Conservation (phyloP, 2,888 invertebrate genomes). For the Labia minor region DNA sequence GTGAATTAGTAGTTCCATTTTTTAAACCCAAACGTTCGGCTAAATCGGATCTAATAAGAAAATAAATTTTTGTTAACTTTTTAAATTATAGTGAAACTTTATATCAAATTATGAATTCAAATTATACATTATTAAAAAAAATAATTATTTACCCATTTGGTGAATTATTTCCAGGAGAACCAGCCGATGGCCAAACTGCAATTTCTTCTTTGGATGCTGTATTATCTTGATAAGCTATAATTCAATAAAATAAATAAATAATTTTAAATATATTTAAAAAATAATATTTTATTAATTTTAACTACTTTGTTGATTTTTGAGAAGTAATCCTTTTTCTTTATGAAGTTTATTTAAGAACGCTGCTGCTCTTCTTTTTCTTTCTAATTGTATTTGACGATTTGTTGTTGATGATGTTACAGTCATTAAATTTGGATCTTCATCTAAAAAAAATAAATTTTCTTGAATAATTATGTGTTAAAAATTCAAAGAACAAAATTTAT, state of each 20-base stretch:
- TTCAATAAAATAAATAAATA: background rate
- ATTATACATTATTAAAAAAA: no score
- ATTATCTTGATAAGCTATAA: background rate
- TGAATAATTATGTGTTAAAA: no score
- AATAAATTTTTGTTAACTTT: background rate
- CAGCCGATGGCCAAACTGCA: background rate
- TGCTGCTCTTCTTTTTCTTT: conserved; percentile 68
- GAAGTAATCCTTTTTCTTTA: background rate
- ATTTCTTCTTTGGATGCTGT: background rate
- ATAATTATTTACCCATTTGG: background rate
- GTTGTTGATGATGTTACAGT: conserved; percentile 27
- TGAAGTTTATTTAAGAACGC: conserved; percentile 54
- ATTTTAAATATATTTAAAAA: no score
- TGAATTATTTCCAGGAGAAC: background rate
- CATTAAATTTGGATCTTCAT: background rate
- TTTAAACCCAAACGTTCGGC: background rate
- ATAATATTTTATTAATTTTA: background rate
- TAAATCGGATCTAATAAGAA: background rate
- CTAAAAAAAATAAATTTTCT: background rate
- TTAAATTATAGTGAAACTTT: no score
- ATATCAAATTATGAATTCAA: no score
- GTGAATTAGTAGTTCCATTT: background rate
- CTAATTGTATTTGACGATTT: conserved; percentile 49
- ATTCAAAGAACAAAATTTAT: no score
- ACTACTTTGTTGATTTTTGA: background rate